Conservation (phyloP, 2,113 vertebrate species). For the Hyperoodon ampullatus region DNA sequence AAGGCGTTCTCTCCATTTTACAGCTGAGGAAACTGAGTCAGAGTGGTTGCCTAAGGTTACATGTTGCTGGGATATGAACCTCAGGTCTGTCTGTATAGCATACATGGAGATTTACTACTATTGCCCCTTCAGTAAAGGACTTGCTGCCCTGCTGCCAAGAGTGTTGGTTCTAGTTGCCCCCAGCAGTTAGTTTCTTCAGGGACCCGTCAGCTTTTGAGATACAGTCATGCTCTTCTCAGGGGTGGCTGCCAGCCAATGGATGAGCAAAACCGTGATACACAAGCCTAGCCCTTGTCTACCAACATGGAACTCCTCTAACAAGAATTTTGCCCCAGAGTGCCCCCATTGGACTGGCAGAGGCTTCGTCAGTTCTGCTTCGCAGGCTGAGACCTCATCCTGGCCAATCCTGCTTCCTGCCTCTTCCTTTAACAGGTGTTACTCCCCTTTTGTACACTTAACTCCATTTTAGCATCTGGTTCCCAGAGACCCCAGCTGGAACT, state of each 20-base stretch:
- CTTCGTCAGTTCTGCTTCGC: background rate
- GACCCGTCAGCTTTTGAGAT: background rate
- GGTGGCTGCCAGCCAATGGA: too few species aligned
- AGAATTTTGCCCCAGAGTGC: background rate
- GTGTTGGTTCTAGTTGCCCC: background rate
- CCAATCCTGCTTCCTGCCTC: background rate
- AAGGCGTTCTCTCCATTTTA: background rate
- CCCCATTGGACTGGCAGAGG: background rate
- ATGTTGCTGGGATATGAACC: background rate
- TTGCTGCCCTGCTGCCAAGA: background rate
- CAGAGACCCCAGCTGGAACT: background rate
- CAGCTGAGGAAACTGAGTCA: background rate
- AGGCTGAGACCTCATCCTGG: background rate
- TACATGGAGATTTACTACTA: background rate
- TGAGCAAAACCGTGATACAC: background rate
- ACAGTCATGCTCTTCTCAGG: background rate
- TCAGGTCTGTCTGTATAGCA: background rate
- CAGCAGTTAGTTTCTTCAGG: background rate
- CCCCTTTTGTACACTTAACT: background rate
- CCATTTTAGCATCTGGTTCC: background rate
- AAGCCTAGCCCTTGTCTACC: background rate
- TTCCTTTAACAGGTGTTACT: background rate
- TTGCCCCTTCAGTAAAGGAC: background rate
- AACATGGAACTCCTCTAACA: background rate
- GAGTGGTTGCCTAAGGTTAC: background rate